A percentile compares a stretch with the other conserved stretches of the same genome.
Evolutionary conservation across 2,797 vertebrate genomes (phyloP).

Genomic region (Pseudomugil tenellus): DNA sequence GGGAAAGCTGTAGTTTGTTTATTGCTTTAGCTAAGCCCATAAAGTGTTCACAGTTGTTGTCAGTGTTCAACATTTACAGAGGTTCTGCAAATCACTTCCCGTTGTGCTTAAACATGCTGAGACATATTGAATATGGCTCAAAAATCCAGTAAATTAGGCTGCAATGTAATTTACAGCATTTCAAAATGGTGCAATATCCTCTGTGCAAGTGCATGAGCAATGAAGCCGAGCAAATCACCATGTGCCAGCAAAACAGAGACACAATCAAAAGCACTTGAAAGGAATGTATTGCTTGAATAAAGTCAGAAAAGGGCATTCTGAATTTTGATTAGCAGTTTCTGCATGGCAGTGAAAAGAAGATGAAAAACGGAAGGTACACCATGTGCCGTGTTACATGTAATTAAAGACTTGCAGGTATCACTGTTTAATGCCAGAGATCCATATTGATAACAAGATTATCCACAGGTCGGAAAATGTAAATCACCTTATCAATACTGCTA

Average conservation of each 20-base stretch:
- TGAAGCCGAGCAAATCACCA: constrained; percentile 44
- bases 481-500: constrained; percentile 42
- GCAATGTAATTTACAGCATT: constrained; percentile 47
- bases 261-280: constrained; percentile 28
- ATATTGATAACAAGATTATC: constrained; percentile 31
- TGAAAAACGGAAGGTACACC: neutral
- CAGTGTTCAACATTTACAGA: constrained; percentile 51
- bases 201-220: constrained; percentile 31
- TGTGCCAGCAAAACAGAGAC: constrained; percentile 15
- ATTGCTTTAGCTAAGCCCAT: constrained; percentile 54
- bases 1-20: constrained; percentile 53
- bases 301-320: constrained; percentile 6
- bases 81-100: constrained; percentile 57
- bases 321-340: constrained; percentile 27
- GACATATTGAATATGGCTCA: constrained; percentile 52
- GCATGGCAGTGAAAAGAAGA: neutral
- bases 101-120: constrained; percentile 57
- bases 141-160: constrained; percentile 61
- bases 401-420: neutral
- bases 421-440: constrained; percentile 19
- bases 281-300: constrained; percentile 22
- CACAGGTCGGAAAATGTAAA: constrained; percentile 2
- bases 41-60: constrained; percentile 53
- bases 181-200: constrained; percentile 26
- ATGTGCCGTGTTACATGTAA: neutral